phyloP scores from a whole-genome alignment of 1,140 invertebrate species.

The Asbolus verrucosus region DNA sequence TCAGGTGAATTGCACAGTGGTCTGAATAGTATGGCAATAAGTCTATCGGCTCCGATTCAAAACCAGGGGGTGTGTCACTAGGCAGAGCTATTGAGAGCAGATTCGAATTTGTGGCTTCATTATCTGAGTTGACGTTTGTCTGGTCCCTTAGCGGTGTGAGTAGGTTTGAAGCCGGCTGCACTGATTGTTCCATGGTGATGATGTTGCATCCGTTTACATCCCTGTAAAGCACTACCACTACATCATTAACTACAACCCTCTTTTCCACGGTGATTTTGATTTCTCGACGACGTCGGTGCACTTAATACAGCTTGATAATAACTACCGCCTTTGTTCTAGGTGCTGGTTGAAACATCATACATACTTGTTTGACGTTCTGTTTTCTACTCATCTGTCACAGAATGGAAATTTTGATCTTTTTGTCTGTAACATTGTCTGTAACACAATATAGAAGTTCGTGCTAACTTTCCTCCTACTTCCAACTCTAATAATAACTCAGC shows the following conservation, averaged over 20 bases:
- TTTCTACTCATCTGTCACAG: conserved; percentile 24
- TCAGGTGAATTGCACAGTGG: conserved; percentile 21
- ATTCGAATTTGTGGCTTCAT: conserved; percentile 41
- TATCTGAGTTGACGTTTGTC: conserved; percentile 41
- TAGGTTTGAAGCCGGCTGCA: conserved; percentile 26
- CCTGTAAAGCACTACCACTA: conserved; percentile 14
- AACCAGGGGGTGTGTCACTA: conserved; percentile 34
- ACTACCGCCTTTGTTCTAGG: conserved; percentile 20
- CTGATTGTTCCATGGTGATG: conserved; percentile 29
- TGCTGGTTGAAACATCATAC: conserved; percentile 25
- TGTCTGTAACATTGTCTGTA: conserved; percentile 22
- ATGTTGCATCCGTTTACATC: conserved; percentile 37
- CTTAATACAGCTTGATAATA: conserved; percentile 2
- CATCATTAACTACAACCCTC: conserved; percentile 25
- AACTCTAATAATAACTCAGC: conserved; percentile 19
- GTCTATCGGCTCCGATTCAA: conserved; percentile 41
- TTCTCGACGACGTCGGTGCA: conserved; percentile 15
- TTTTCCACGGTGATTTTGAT: conserved; percentile 23
- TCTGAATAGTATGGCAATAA: conserved; percentile 39
- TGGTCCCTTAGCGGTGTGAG: conserved; percentile 30
- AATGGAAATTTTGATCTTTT: conserved; percentile 38
- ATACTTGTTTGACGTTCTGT: conserved; percentile 25
- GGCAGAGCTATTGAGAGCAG: conserved; percentile 39
- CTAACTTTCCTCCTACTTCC: conserved; percentile 21
- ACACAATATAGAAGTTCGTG: conserved; percentile 27